Base-by-base conservation (phyloP, 2,113 vertebrate genomes). In the Phalacrocorax pelagicus region DNA sequence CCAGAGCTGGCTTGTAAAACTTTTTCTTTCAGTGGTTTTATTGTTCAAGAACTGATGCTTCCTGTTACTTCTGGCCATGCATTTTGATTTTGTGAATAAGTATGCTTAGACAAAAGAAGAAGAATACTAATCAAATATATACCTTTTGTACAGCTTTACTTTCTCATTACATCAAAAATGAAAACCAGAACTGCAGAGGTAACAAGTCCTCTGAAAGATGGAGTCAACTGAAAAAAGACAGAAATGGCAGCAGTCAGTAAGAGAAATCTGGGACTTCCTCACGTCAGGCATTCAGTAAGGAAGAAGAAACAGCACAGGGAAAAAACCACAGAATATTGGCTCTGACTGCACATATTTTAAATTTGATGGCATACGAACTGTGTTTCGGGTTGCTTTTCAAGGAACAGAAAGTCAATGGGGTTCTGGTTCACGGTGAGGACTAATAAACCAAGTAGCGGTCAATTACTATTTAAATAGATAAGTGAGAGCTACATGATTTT, bases 21-120 rank as follows among this genome's bases (percentile, higher is more conserved):
- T 74, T 95, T 90, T 96, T 93, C 74, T 92, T 93, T 95, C 81
- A 74, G 82, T 62, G 38, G 49, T 96, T 93, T 95, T 78, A 93
- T 96, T 96, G 92, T 95, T 96, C 81, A 84, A 94, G 77, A 92
- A 38, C 65, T 81, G 38, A 58, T 17, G 70, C 47, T 97, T 96
- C 93, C 73, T 87, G 65, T 89, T 95, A 84, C 73, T 92, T 93
- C 67, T 92, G 51, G 32, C 87, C 59, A 83, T 55, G 67, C 36
- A 2, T 93, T 96, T 94, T 92, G 54, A 54, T 90, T 90, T 93
- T 90, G 59, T 94, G 87, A 85, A 79, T 20, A 9, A 72, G 22
- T 70, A 70, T 23, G 26, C 42, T 47, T 90, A 67, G 70, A 75
- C 6, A 65, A 81, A 96, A 83, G 59, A 77, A 66, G 27, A 72